A percentile compares a stretch with the other conserved stretches of the same genome.
Conservation (phyloP, 2,797 vertebrate species). For the Lutjanus campechanus region DNA sequence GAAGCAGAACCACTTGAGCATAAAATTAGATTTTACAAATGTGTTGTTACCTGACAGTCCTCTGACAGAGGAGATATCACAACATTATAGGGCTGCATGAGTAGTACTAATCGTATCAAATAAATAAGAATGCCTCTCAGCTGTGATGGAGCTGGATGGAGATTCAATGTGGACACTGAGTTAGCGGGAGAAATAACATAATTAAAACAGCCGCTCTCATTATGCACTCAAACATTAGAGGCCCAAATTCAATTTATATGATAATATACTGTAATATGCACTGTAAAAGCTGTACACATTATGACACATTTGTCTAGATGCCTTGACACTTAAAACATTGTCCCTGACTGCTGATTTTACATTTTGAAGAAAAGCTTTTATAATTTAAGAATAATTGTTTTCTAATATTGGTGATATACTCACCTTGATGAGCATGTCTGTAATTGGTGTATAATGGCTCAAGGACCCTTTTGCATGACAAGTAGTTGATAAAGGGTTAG, state of each 20-base stretch:
- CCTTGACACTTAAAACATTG: constrained; percentile 29
- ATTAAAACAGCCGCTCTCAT: constrained; percentile 82
- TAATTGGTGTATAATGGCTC: neutral
- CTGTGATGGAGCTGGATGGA: constrained; percentile 69
- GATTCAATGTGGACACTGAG: constrained; percentile 70
- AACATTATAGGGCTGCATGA: constrained; percentile 84
- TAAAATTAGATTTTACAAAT: constrained; percentile 93
- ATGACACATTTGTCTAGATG: constrained; percentile 54
- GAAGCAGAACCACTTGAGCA: constrained; percentile 90
- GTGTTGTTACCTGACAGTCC: constrained; percentile 90
- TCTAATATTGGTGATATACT: neutral
- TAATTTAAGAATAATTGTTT: neutral
- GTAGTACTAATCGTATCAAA: constrained; percentile 87
- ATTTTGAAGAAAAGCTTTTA: constrained; percentile 16
- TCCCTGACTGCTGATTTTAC: constrained; percentile 28
- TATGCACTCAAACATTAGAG: constrained; percentile 78
- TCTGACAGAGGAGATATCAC: constrained; percentile 87
- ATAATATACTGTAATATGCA: constrained; percentile 70
- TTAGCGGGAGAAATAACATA: constrained; percentile 72
- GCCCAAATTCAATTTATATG: constrained; percentile 82
- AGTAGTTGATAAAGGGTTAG: neutral
- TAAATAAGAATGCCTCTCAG: constrained; percentile 83
- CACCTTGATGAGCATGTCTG: neutral
- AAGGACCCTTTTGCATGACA: constrained; percentile 9
- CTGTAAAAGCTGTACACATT: constrained; percentile 54